Conservation (phyloP, 2,113 vertebrate genomes). For the Cardinalis cardinalis region DNA sequence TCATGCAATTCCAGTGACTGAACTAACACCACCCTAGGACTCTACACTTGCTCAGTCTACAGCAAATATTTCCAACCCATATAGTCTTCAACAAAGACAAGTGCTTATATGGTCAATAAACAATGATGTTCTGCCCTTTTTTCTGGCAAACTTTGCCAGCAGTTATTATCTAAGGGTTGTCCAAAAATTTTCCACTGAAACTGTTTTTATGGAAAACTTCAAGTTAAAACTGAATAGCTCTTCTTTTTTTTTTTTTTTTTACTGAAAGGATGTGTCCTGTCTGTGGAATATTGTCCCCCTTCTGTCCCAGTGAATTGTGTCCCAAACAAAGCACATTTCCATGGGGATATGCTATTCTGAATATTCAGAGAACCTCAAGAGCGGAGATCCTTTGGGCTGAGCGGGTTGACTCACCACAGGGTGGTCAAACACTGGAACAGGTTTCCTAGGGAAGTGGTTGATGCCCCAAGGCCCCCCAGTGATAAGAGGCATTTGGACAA, state of each 20-base stretch:
- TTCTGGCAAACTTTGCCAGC: neutral
- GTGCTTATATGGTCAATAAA: neutral
- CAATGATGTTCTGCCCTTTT: neutral
- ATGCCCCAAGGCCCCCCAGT: neutral
- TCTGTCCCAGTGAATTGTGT: neutral
- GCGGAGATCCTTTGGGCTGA: neutral
- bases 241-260: neutral
- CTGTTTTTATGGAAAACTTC: neutral
- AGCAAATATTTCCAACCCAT: neutral
- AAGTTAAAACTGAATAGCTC: neutral
- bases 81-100: neutral
- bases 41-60: neutral
- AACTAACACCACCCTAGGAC: neutral
- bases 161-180: neutral
- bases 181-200: neutral
- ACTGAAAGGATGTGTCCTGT: neutral
- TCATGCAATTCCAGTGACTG: neutral
- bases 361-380: neutral
- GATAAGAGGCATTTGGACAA: neutral
- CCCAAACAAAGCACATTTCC: neutral
- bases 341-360: neutral
- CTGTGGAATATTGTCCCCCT: neutral
- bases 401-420: neutral
- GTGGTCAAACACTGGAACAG: neutral
- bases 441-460: neutral